phyloP scores from a whole-genome alignment of 2,888 invertebrate genomes.

The Pterostichus madidus region DNA sequence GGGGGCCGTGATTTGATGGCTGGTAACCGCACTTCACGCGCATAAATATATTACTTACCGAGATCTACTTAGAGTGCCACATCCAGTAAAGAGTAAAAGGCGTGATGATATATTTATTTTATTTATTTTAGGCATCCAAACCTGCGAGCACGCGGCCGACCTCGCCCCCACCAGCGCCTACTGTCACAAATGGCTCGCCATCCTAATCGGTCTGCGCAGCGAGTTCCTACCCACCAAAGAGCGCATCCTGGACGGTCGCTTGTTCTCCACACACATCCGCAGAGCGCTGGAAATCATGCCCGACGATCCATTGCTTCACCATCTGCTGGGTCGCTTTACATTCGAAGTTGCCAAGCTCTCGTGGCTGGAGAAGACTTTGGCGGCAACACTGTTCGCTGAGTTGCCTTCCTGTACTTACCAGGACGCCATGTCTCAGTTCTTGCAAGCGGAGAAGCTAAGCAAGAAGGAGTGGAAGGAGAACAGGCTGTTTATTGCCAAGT shows the following conservation, averaged over 20 bases:
- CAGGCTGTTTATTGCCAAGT: slow-evolving; percentile 80
- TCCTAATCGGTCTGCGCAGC: slow-evolving; percentile 82
- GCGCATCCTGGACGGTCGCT: slow-evolving; percentile 82
- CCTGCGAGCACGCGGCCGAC: slow-evolving; percentile 80
- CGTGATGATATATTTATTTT: no score
- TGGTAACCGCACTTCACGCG: no score
- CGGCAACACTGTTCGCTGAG: slow-evolving; percentile 82
- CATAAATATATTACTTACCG: no score
- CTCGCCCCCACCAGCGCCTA: slow-evolving; percentile 79
- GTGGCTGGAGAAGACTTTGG: slow-evolving; percentile 82
- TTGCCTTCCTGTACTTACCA: slow-evolving; percentile 82
- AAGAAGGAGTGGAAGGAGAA: slow-evolving; percentile 81
- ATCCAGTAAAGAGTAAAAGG: no score
- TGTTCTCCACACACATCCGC: slow-evolving; percentile 85
- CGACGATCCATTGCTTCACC: slow-evolving; percentile 82
- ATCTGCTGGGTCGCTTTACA: slow-evolving; percentile 85
- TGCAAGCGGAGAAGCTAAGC: slow-evolving; percentile 78
- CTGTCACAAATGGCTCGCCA: slow-evolving; percentile 87
- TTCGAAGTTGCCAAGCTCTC: slow-evolving; percentile 79
- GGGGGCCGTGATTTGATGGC: no score
- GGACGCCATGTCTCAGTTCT: slow-evolving; percentile 81
- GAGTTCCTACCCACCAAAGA: slow-evolving; percentile 82
- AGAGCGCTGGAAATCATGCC: slow-evolving; percentile 82
- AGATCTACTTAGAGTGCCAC: no score
- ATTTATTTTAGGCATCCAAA: slow-evolving; percentile 76